Evolutionary conservation across 2,113 vertebrate species (phyloP), one percentile per base, ranked within the genome.

Genomic region (Solea senegalensis): DNA sequence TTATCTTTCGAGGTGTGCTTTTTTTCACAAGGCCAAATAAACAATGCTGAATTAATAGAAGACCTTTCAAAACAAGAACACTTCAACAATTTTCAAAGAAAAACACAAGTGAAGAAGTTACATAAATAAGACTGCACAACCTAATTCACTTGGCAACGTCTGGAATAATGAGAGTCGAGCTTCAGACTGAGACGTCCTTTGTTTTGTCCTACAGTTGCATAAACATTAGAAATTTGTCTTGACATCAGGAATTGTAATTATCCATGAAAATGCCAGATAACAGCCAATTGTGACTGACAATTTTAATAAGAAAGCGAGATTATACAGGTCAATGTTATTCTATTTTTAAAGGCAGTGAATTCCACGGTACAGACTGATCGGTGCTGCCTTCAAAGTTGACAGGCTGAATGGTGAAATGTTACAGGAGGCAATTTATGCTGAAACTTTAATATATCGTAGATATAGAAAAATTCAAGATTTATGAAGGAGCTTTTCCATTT

Each of bases 271-370:
- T 56, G 48, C 43, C 27, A 2, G 51, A 82, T 58, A 41, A 64
- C 6, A 6, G 50, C 34, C 49, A 12, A 15, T 59, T 76, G 62
- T 64, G 53, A 70, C 67, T 69, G 71, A 83, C 80, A 72, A 74
- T 79, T 79, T 70, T 67, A 41, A 86, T 80, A 76, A 60, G 46
- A 80, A 69, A 80, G 50, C 65, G 65, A 40, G 59, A 80, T 13
- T 66, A 88, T 81, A 61, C 86, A 65, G 87, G 87, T 86, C 84
- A 86, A 86, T 40, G 53, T 70, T 50, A 74, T 73, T 75, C 86
- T 85, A 88, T 83, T 89, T 89, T 85, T 88, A 78, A 76, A 85
- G 65, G 34, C 71, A 53, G 16, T 2, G 13, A 76, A 57, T 86
- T 59, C 74, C 69, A 65, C 21, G 21, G 21, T 21, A 7, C 74